These are phyloP conservation scores for Ephialtes manifestator DNA, from an alignment of 2,888 invertebrate genomes.

Conservation along the genomic window DNA sequence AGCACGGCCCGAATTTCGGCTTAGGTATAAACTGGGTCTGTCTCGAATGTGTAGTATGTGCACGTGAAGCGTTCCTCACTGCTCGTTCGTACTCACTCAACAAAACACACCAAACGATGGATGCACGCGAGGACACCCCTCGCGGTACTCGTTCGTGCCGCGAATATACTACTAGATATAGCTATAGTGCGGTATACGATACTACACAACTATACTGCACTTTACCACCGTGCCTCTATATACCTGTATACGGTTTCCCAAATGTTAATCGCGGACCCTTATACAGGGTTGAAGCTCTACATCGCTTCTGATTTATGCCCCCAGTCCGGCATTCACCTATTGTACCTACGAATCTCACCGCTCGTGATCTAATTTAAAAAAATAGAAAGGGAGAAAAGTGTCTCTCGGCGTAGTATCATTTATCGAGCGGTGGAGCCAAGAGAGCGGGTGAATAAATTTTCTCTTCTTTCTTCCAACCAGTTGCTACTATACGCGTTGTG, in stretches of 20 bases:
- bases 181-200: slow-evolving; percentile 4
- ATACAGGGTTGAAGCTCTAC: slow-evolving; percentile 56
- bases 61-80: slow-evolving; percentile 24
- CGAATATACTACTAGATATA: slow-evolving; percentile 45
- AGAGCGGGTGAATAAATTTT: slow-evolving; percentile 71
- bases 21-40: slow-evolving; percentile 72
- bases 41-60: slow-evolving; percentile 27
- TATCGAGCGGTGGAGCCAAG: slow-evolving; percentile 44
- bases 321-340: slow-evolving; percentile 57
- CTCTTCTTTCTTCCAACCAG: slow-evolving; percentile 64
- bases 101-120: slow-evolving; percentile 55
- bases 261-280: slow-evolving; percentile 70
- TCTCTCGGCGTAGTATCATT: slow-evolving; percentile 65
- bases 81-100: slow-evolving; percentile 44
- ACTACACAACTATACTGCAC: slow-evolving; percentile 2
- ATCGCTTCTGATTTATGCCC: slow-evolving; percentile 70
- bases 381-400: slow-evolving; percentile 62
- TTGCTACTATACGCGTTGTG: slow-evolving; percentile 38
- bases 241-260: slow-evolving; percentile 61
- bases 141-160: slow-evolving; percentile 58
- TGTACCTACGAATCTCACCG: slow-evolving; percentile 63
- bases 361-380: slow-evolving; percentile 72
- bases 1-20: slow-evolving; percentile 70
- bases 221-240: slow-evolving; percentile 12
- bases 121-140: slow-evolving; percentile 61